phyloP scores from a whole-genome alignment of 2,888 invertebrate genomes.

The Dolomedes plantarius region DNA sequence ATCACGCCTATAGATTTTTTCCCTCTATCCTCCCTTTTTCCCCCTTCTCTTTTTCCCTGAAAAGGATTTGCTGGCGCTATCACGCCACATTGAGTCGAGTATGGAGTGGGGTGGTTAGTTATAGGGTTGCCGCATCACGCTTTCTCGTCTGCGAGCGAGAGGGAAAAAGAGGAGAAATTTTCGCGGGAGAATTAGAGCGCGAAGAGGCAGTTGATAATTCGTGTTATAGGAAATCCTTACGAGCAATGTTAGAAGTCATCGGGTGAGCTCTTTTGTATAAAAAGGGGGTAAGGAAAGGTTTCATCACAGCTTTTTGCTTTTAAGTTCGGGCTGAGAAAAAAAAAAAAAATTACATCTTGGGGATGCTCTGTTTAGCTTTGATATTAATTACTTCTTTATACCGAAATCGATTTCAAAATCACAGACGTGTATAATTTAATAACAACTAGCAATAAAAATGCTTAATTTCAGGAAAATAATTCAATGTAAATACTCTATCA shows the following conservation, averaged over 20 bases:
- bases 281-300: conserved; percentile 7
- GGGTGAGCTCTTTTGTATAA: conserved; percentile 18
- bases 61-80: conserved; percentile 71
- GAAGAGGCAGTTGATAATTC: conserved; percentile 16
- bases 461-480: too few species aligned
- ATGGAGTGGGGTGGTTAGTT: conserved; percentile 62
- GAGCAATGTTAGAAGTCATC: conserved; percentile 16
- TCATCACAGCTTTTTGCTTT: too few species aligned
- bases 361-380: too few species aligned
- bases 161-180: not conserved
- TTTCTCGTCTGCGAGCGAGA: conserved; percentile 12
- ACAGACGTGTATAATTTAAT: too few species aligned
- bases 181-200: conserved; percentile 16
- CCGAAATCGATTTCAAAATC: too few species aligned
- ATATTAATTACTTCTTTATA: too few species aligned
- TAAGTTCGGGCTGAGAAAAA: too few species aligned
- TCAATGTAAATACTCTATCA: too few species aligned
- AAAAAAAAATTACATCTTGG: too few species aligned
- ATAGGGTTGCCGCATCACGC: conserved; percentile 45
- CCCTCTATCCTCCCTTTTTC: conserved; percentile 7
- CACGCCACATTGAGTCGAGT: conserved; percentile 70
- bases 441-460: too few species aligned
- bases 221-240: conserved; percentile 18
- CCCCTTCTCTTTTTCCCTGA: conserved; percentile 12
- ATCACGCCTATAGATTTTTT: conserved; percentile 57